Base-by-base conservation (phyloP, 2,888 invertebrate species). In the Tetrapedia diversipes region DNA sequence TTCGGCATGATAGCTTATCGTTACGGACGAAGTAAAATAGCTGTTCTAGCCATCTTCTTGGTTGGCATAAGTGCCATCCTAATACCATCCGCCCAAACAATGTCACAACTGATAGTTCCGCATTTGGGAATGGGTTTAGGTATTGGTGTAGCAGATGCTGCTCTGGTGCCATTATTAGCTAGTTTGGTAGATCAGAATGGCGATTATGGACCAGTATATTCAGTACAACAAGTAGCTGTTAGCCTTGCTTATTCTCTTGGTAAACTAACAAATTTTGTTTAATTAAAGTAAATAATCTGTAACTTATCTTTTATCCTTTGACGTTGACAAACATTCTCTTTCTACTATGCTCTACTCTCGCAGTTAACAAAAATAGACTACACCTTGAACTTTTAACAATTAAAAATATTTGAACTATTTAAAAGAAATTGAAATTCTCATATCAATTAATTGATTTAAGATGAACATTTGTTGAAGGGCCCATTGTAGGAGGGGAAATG, bases 81-180 rank as follows among this genome's bases (percentile, higher is more conserved):
- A 90, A 95, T 96, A 89, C 96, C 96, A 10, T 93, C 93, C 78
- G 95, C 95, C 0, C 93, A 92, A 24, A 93, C 93, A 0, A 93
- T 96, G 77, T 89, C 93, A 71, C 93, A 95, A 79, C 92, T 97
- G 16, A 92, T 95, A 7, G 86, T 96, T 47, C 97, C 97, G 0
- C 97, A 97, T 91, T 95, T 97, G 86, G 94, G 95, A 0, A 92
- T 97, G 56, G 97, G 97, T 2, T 91, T 96, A n/a, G 95, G 97
- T 4, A 95, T 97, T 60, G 97, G 97, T 0, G 94, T 95, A 0
- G 94, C 96, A 14, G 97, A 97, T 91, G 96, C 96, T 0, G 95
- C 96, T 32, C 90, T 97, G 67, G 96, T 96, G 73, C 97, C 97
- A 0, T 92, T 96, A 22, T 88, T 97, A 75, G 97, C 97, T 0